Base-by-base conservation (phyloP, 2,888 invertebrate species). In the Crematogaster levior region DNA sequence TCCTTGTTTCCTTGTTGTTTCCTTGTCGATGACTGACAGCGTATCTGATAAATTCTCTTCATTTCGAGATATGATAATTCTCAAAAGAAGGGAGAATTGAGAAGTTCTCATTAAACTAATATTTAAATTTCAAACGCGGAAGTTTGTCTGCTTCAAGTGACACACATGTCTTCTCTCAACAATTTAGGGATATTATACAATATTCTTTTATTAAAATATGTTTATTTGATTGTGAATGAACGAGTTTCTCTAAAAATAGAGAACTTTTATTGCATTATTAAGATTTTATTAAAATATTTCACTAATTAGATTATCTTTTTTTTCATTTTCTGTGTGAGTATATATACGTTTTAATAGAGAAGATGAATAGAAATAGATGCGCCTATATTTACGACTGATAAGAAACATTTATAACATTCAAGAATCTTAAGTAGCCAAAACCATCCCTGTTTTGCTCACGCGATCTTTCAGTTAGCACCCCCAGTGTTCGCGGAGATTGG, bases 401-500 rank as follows among this genome's bases (percentile, higher is more conserved):
- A 43, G 43, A 34, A 58, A 34, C 61, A 60, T 34, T 81, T 83
- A 61, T 77, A 85, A 46, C 34, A 61, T 34, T 65, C 61, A 60
- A 53, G 46, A 58, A 48, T 58, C 53, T 53, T 63, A 30, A 51
- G 51, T 43, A 5, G 15, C 27, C 30, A 24, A 75, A 82, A 81
- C 65, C 79, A 68, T 18, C 75, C 34, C 68, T 63, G 81, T 80
- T 53, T 74, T 68, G 27, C 30, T 86, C 92, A 92, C 91, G 92
- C 92, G 88, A 91, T 91, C 89, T 86, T 88, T 46, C 89, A 82
- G 88, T 91, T 92, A 91, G 82, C 84, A 89, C 87, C 91, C 87
- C 84, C 40, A 84, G 85, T 83, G 90, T 88, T 85, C 74, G 83
- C 58, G 70, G 70, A 80, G 88, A 91, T 91, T 87, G 89, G 86